phyloP scores from a whole-genome alignment of 2,113 vertebrate genomes.

The Rissa tridactyla region DNA sequence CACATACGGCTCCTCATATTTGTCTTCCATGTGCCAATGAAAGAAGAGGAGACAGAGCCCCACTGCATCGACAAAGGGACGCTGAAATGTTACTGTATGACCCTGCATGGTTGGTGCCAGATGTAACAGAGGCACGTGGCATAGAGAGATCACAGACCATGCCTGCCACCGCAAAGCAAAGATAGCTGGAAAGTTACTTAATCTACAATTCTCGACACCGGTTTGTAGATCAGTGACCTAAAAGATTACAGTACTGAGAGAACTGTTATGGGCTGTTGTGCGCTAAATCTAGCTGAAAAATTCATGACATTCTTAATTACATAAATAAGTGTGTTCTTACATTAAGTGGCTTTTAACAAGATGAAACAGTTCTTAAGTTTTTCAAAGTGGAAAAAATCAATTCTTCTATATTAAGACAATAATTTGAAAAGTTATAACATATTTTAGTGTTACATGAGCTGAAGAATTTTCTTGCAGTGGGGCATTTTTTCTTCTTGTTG shows the following conservation, averaged over 20 bases:
- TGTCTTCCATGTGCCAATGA: neutral
- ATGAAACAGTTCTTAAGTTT: neutral
- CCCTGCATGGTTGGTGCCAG: neutral
- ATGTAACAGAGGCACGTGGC: neutral
- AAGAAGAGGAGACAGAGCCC: neutral
- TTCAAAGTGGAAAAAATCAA: neutral
- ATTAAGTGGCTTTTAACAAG: conserved; percentile 4
- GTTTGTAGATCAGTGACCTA: conserved; percentile 5
- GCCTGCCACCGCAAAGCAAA: neutral
- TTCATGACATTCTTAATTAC: neutral
- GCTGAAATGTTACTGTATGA: neutral
- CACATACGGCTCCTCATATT: neutral
- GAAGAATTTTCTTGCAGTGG: neutral
- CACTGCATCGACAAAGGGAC: neutral
- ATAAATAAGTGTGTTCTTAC: neutral
- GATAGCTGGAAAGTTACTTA: neutral
- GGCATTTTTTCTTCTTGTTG: neutral
- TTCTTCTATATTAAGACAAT: neutral
- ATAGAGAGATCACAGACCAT: neutral
- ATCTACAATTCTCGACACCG: neutral
- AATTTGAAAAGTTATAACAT: neutral
- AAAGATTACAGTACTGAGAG: neutral
- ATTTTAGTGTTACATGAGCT: neutral
- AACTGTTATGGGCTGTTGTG: neutral
- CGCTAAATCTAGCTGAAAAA: conserved; percentile 38